phyloP scores from a whole-genome alignment of 2,113 vertebrate genomes.

The Nesospiza acunhae region DNA sequence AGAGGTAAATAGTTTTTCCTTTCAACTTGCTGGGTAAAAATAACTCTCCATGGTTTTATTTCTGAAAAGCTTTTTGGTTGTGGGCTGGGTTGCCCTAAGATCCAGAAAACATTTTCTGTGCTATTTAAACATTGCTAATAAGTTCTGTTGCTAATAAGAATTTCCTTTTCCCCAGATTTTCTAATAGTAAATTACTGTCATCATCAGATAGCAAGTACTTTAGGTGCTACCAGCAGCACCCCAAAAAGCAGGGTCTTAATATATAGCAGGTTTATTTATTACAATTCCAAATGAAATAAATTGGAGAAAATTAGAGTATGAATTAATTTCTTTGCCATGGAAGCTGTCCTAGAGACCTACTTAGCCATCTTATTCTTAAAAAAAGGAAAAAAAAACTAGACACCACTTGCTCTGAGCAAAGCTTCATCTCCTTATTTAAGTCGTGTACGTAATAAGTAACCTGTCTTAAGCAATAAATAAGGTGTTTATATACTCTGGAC shows the following conservation, averaged over 20 bases:
- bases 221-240: background rate
- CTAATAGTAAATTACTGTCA: background rate
- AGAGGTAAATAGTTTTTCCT: slow-evolving; percentile 80
- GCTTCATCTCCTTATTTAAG: background rate
- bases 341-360: background rate
- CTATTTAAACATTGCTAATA: background rate
- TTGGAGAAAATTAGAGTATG: background rate
- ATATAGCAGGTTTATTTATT: background rate
- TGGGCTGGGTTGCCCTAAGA: background rate
- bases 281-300: background rate
- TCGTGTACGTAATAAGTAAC: background rate
- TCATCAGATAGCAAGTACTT: background rate
- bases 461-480: background rate
- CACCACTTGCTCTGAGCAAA: background rate
- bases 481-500: background rate
- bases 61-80: background rate
- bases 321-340: background rate
- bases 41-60: background rate
- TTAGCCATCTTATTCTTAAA: background rate
- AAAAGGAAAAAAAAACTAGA: background rate
- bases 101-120: background rate
- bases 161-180: background rate
- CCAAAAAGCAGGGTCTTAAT: background rate
- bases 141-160: background rate
- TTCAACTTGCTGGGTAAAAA: background rate